Base-by-base conservation (phyloP, 2,797 vertebrate species). In the Bradypodion pumilum region DNA sequence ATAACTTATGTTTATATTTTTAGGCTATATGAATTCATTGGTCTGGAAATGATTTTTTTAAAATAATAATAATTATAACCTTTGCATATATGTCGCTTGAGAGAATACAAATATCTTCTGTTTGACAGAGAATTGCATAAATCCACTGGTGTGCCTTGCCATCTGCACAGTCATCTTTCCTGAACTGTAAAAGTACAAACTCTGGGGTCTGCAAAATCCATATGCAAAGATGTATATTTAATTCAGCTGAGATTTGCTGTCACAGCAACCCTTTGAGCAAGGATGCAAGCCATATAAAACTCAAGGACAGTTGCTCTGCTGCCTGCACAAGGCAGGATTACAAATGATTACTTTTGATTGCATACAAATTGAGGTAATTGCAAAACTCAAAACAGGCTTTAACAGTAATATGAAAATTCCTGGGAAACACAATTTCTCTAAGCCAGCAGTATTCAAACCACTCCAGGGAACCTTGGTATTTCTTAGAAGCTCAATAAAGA, bases 131-230 rank as follows among this genome's bases (percentile, higher is more conserved):
- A 89, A 91, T 32, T 86, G 62, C 86, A 92, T 89, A 88, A 91
- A 93, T 91, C 89, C 90, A 92, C 87, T 90, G 91, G 88, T 89
- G 88, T 92, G 89, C 74, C 87, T 90, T 93, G 84, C 93, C 92
- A 92, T 93, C 92, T 93, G 93, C 92, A 93, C 92, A 89, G 86
- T 93, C 89, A 91, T 92, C 91, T 93, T 92, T 92, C 90, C 91
- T 93, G 91, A 87, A 94, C 89, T 92, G 88, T 85, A 93, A 91
- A 94, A 89, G 94, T 90, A 90, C 93, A 94, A 92, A 92, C 86
- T 86, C 77, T 0, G 68, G 92, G 91, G 90, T 82, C 93, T 94
- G 93, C 92, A 90, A 90, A 92, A 94, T 91, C 91, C 89, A 92
- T 89, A 91, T 92, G 92, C 89, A 91, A 93, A 92, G 90, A 89